phyloP scores from a whole-genome alignment of 2,888 invertebrate species.

The Synergus umbraculus region DNA sequence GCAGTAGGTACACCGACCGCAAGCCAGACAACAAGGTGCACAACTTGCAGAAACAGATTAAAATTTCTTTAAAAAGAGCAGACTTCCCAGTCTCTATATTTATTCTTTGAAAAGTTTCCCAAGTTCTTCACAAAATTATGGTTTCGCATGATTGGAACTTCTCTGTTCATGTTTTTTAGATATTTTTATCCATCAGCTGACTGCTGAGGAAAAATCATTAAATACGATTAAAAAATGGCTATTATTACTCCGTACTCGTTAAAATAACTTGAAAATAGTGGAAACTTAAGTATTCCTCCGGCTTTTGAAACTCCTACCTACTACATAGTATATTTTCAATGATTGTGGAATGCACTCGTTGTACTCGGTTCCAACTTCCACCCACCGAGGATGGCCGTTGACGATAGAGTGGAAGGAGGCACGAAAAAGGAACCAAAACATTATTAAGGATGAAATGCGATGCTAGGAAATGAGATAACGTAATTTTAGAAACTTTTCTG shows the following conservation, averaged over 20 bases:
- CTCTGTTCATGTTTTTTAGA: too few species aligned
- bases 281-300: constrained; percentile 14
- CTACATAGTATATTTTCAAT: neutral
- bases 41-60: neutral
- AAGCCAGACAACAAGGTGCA: neutral
- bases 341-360: constrained; percentile 28
- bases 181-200: too few species aligned
- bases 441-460: constrained; percentile 4
- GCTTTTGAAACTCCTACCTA: constrained; percentile 4
- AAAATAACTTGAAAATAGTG: constrained; percentile 28
- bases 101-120: too few species aligned
- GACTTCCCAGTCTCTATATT: neutral
- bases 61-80: neutral
- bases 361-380: constrained; percentile 18
- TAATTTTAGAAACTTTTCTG: constrained; percentile 37
- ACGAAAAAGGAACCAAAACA: neutral
- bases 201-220: too few species aligned
- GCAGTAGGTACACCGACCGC: neutral
- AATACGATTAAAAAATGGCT: too few species aligned
- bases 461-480: constrained; percentile 6
- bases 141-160: too few species aligned
- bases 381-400: constrained; percentile 6
- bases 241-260: constrained; percentile 21
- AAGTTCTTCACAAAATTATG: too few species aligned
- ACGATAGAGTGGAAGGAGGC: neutral